Evolutionary conservation across 2,797 vertebrate species (phyloP), one percentile per base, ranked within the genome.

Genomic region (Melanotaenia pygmaea): DNA sequence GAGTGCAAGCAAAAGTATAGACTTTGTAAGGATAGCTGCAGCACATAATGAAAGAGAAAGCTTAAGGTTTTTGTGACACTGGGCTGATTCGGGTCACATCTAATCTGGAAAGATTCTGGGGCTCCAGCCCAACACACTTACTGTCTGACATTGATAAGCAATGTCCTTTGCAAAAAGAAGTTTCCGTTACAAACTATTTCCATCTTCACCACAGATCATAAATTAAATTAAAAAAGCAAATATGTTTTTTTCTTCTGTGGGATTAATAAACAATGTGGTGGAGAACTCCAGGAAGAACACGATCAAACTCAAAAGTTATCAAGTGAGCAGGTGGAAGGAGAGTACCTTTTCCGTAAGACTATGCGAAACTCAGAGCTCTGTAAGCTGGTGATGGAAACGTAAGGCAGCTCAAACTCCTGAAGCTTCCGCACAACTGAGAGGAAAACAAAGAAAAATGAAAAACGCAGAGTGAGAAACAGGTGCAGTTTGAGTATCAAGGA

Each of bases 371-470:
- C 97, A 0, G 96, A 89, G 91, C 91, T 96, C 83, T 84, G 95
- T 83, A 99, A 94, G 91, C 98, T 99, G 92, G 96, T 97, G 70
- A 99, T 96, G 0, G 98, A 99, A 30, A 99, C 97, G 0, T 97
- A 99, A 0, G 98, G 98, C 92, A 99, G 93, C 93, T 99, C 98
- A 54, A 99, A 99, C 83, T 99, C 98, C 93, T 99, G 98, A 90
- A 99, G 95, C 91, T 98, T 99, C 87, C 98, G 92, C 74, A 99
- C 95, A 34, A 98, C 98, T 99, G 82, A 71, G 56, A 87, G 26
- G 61, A 32, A 87, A 20, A 76, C 20, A 80, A 30, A 74, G 37
- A 53, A 69, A 37, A 83, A 9, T 74, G 28, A 73, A 54, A 75
- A 54, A 84, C 24, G 76, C 37, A 80, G 24, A 61, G 45, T 51